Conservation (phyloP, 2,888 invertebrate genomes). For the Dugesia japonica region DNA sequence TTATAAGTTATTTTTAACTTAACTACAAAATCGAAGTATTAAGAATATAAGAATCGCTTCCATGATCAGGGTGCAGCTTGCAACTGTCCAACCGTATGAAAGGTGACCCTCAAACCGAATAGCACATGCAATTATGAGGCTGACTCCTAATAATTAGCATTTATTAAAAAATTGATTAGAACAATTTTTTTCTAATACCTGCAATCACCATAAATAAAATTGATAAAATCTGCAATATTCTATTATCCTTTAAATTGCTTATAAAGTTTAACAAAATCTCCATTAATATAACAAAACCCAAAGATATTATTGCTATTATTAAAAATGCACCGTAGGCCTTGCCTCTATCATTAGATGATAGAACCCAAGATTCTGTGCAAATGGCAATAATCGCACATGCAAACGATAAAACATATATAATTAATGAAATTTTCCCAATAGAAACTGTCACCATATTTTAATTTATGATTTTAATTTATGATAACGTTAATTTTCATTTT, state of each 20-base stretch:
- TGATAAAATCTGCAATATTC: background rate
- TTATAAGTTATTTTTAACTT: too few species aligned
- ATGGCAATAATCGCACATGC: background rate
- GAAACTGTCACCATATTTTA: background rate
- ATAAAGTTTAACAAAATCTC: slow-evolving; percentile 1
- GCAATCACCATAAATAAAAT: background rate
- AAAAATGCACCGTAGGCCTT: background rate
- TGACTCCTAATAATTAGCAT: too few species aligned
- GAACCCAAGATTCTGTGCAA: background rate
- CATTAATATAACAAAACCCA: background rate
- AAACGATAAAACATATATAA: background rate
- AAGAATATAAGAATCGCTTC: too few species aligned
- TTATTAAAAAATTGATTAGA: too few species aligned
- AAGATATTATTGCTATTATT: background rate
- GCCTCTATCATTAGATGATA: background rate
- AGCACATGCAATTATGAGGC: too few species aligned
- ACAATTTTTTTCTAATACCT: background rate
- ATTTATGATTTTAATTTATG: too few species aligned
- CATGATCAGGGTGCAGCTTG: too few species aligned
- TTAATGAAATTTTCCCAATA: background rate
- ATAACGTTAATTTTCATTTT: too few species aligned
- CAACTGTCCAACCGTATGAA: too few species aligned
- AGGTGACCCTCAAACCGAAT: too few species aligned
- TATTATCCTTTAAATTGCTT: background rate
- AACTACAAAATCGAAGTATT: too few species aligned